phyloP scores from a whole-genome alignment of 35 echinoderm and acorn worm genomes.

The Apostichopus parvimensis region DNA sequence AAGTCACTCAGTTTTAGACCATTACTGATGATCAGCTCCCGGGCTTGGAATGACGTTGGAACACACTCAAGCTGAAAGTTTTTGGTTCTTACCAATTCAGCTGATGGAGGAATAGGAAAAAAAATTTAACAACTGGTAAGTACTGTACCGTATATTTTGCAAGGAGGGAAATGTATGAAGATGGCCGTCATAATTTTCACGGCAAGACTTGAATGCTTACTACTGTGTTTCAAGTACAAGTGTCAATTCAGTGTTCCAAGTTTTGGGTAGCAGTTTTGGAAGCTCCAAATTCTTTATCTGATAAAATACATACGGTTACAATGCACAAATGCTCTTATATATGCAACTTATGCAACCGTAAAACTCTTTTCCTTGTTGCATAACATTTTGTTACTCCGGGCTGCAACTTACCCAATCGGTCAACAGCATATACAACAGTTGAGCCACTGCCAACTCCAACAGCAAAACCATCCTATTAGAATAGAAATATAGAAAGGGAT shows the following conservation, averaged over 20 bases:
- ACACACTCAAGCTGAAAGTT: conserved; percentile 74
- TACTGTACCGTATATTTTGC: too few relatives aligned
- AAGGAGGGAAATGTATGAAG: too few relatives aligned
- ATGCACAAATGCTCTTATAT: too few relatives aligned
- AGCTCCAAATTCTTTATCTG: too few relatives aligned
- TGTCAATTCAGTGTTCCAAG: too few relatives aligned
- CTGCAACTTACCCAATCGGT: conserved; percentile 84
- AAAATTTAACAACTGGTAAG: background rate
- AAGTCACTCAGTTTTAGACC: conserved; percentile 87
- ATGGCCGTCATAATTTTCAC: too few relatives aligned
- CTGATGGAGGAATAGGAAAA: conserved; percentile 25
- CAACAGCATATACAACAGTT: conserved; percentile 96
- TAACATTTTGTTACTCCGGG: too few relatives aligned
- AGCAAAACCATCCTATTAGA: conserved; percentile 56
- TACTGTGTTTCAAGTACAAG: too few relatives aligned
- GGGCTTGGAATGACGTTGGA: conserved; percentile 97
- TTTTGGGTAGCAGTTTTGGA: too few relatives aligned
- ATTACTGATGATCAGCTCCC: conserved; percentile 82
- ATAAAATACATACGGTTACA: too few relatives aligned
- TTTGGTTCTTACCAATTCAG: conserved; percentile 82
- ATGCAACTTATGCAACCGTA: background rate
- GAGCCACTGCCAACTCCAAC: conserved; percentile 97
- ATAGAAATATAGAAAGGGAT: too few relatives aligned
- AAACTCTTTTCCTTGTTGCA: background rate
- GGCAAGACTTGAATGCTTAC: too few relatives aligned